These are phyloP conservation scores for Orthonyx spaldingii DNA, from an alignment of 2,113 vertebrate species.

Conservation along the genomic window DNA sequence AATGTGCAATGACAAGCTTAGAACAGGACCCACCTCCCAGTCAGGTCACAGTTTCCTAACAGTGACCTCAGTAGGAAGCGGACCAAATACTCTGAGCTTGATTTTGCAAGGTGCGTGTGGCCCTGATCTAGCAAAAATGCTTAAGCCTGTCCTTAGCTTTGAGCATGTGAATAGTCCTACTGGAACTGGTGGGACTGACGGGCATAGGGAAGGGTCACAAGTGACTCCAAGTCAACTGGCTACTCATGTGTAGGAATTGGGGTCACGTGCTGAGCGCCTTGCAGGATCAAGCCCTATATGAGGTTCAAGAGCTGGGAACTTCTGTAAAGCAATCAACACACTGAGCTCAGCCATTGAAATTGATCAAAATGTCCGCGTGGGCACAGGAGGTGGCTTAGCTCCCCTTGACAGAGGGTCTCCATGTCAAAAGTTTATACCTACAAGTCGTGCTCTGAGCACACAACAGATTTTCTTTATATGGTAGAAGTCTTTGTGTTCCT, in stretches of 20 bases:
- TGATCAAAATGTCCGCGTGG: conserved; percentile 49
- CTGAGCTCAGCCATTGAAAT: conserved; percentile 70
- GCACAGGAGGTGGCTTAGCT: conserved; percentile 47
- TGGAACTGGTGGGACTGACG: background rate
- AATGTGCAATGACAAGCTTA: conserved; percentile 72
- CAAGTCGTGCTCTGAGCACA: conserved; percentile 63
- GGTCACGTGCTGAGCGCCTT: conserved; percentile 46
- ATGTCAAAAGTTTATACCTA: conserved; percentile 64
- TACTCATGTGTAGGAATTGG: background rate
- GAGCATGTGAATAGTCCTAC: conserved; percentile 8
- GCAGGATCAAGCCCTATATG: conserved; percentile 61
- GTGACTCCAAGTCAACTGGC: conserved; percentile 22
- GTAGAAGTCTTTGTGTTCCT: conserved; percentile 70
- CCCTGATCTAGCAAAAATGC: conserved; percentile 28
- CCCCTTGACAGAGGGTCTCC: conserved; percentile 44
- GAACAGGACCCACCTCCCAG: conserved; percentile 22
- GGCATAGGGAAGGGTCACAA: background rate
- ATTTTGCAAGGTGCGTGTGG: conserved; percentile 47
- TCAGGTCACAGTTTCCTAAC: conserved; percentile 32
- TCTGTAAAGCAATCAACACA: conserved; percentile 72
- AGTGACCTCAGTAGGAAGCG: conserved; percentile 29
- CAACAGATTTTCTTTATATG: conserved; percentile 55
- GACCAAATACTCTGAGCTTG: conserved; percentile 24
- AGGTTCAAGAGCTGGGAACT: conserved; percentile 74
- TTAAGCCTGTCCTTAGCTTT: conserved; percentile 31